These are phyloP conservation scores for Cheilosia vernalis DNA, from an alignment of 2,888 invertebrate genomes.

Conservation along the genomic window DNA sequence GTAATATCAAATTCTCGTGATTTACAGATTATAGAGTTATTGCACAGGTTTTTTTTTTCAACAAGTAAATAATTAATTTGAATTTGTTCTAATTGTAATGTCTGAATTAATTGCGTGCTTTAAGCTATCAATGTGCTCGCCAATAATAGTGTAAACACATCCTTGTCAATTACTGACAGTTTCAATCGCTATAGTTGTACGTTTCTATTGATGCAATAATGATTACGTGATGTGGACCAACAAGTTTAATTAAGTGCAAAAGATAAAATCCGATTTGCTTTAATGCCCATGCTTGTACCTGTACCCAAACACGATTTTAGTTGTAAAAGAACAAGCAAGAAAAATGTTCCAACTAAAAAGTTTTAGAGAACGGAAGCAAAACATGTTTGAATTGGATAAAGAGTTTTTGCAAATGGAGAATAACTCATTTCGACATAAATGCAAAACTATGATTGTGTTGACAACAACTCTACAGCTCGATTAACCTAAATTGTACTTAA, in stretches of 20 bases:
- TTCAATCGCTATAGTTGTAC: conserved; percentile 19
- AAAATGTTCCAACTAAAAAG: too few species aligned
- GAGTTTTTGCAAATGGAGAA: too few species aligned
- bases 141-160: conserved; percentile 41
- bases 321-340: too few species aligned
- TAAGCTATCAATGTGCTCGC: conserved; percentile 10
- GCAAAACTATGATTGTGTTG: too few species aligned
- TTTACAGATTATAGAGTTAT: conserved; percentile 21
- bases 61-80: conserved; percentile 31
- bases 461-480: too few species aligned
- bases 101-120: conserved; percentile 38
- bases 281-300: neutral
- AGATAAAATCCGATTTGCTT: conserved; percentile 6
- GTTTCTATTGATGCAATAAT: conserved; percentile 3
- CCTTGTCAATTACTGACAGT: conserved; percentile 45
- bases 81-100: conserved; percentile 53
- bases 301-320: neutral
- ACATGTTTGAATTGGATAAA: too few species aligned
- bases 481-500: too few species aligned
- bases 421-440: too few species aligned
- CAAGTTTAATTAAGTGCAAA: conserved; percentile 11
- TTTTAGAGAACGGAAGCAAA: too few species aligned
- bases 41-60: neutral
- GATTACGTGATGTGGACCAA: conserved; percentile 34
- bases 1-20: neutral